Conservation (phyloP, 64 coral and sea anemone genomes). For the Actinia equina region DNA sequence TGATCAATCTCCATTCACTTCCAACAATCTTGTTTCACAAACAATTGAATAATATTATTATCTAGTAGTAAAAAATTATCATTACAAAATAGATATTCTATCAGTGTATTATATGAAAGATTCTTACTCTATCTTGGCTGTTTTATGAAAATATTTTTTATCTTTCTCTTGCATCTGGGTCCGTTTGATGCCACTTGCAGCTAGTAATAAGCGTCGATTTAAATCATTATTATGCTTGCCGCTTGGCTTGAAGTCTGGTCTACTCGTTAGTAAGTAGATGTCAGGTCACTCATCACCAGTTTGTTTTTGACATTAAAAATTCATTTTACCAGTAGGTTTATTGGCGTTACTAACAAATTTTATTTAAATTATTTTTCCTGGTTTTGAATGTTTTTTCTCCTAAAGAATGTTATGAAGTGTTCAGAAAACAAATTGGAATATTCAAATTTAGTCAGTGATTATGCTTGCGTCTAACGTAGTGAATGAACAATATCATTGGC, state of each 20-base stretch:
- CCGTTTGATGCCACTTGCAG: too few species aligned
- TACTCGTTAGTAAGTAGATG: too few species aligned
- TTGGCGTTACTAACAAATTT: background rate
- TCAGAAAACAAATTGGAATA: background rate
- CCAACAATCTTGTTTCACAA: background rate
- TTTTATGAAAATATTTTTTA: background rate
- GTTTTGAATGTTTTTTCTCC: background rate
- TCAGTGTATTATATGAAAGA: background rate
- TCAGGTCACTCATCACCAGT: background rate
- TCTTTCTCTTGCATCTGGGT: background rate
- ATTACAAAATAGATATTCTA: background rate
- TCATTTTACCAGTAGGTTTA: background rate
- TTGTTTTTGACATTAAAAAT: background rate
- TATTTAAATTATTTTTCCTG: background rate
- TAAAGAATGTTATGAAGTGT: background rate
- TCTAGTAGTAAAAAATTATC: background rate
- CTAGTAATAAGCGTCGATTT: too few species aligned
- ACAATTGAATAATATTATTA: slow-evolving; percentile 12
- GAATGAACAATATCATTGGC: slow-evolving; percentile 45
- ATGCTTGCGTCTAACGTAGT: background rate
- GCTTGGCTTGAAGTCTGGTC: too few species aligned
- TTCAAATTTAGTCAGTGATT: background rate
- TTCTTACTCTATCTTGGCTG: background rate
- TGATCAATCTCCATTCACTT: slow-evolving; percentile 63
- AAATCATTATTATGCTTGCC: too few species aligned